Conservation (phyloP, 1,140 invertebrate genomes). For the Archivesica marissinica region DNA sequence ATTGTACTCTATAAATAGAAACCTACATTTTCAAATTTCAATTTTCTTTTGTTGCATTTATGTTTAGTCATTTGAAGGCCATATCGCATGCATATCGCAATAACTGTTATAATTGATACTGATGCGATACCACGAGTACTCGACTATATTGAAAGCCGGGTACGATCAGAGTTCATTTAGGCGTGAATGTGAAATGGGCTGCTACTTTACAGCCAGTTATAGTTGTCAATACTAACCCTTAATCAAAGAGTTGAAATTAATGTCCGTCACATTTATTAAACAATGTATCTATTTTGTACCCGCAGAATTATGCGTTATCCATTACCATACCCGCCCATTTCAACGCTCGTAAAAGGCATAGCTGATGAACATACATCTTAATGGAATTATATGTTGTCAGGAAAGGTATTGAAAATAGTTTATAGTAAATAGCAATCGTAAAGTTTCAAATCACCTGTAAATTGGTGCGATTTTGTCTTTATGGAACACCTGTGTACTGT, state of each 20-base stretch:
- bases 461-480: constrained; percentile 58
- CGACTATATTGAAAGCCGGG: not conserved
- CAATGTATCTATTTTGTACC: constrained; percentile 61
- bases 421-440: constrained; percentile 52
- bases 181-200: constrained; percentile 44
- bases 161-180: not conserved
- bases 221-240: constrained; percentile 55
- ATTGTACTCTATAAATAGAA: no score
- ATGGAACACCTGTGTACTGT: constrained; percentile 52
- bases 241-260: constrained; percentile 55
- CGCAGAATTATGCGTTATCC: constrained; percentile 51
- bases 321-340: constrained; percentile 48
- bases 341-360: constrained; percentile 14
- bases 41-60: no score
- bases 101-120: not conserved
- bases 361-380: constrained; percentile 39
- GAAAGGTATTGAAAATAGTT: constrained; percentile 53
- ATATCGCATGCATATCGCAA: constrained; percentile 9
- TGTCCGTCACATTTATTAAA: constrained; percentile 42
- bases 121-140: not conserved
- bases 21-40: no score
- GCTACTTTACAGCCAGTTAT: constrained; percentile 47
- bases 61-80: no score
- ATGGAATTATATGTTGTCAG: constrained; percentile 62
- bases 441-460: constrained; percentile 63